Evolutionary conservation across 1,140 invertebrate species (phyloP).

Genomic region (Centruroides sculpturatus): DNA sequence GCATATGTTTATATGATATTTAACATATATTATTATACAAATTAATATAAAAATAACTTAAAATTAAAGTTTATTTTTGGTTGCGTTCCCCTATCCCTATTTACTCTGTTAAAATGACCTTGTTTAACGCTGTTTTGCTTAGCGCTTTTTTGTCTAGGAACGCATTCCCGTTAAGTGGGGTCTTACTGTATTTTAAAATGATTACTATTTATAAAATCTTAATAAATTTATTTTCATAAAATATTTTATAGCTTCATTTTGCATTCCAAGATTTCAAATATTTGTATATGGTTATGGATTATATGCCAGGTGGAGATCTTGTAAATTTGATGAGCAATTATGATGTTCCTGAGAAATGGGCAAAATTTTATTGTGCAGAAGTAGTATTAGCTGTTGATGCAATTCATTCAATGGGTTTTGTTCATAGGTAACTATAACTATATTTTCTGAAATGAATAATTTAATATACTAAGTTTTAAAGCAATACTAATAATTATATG

Average conservation of each 20-base stretch:
- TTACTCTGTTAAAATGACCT: too few species aligned
- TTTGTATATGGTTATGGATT: constrained; percentile 99
- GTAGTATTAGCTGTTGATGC: constrained; percentile 94
- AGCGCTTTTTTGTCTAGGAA: too few species aligned
- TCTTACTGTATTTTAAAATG: too few species aligned
- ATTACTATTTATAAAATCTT: too few species aligned
- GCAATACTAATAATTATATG: constrained; percentile 24
- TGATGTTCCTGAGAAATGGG: constrained; percentile 98
- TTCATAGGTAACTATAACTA: constrained; percentile 50
- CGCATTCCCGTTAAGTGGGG: too few species aligned
- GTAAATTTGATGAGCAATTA: constrained; percentile 98
- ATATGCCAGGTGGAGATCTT: constrained; percentile 97
- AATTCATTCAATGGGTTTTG: constrained; percentile 98
- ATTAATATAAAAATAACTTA: too few species aligned
- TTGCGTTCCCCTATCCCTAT: too few species aligned
- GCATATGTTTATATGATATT: too few species aligned
- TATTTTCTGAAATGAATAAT: constrained; percentile 1
- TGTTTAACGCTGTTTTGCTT: too few species aligned
- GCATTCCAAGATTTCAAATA: constrained; percentile 94
- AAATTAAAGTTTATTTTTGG: too few species aligned
- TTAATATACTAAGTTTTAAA: constrained; percentile 25
- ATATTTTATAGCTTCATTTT: constrained; percentile 70
- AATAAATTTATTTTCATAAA: neutral
- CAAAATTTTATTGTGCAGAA: constrained; percentile 98
- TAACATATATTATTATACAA: too few species aligned